phyloP scores from a whole-genome alignment of 2,113 vertebrate species.

The Cichladusa arquata region DNA sequence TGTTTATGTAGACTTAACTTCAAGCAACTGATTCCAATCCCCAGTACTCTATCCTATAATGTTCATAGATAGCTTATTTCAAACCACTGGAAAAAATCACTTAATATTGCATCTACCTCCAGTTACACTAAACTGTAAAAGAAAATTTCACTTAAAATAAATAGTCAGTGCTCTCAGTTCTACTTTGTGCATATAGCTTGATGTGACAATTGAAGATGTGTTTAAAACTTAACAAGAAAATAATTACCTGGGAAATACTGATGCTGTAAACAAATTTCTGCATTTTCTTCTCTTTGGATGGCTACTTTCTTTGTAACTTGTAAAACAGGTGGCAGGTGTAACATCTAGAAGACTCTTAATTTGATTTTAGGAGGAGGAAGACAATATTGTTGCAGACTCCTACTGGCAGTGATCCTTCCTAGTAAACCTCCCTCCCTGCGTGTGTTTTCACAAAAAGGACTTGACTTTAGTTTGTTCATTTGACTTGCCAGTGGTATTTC shows the following conservation, averaged over 20 bases:
- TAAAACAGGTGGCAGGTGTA: neutral
- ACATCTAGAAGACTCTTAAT: neutral
- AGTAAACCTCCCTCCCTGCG: neutral
- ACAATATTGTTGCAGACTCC: neutral
- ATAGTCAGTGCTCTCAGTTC: conserved; percentile 43
- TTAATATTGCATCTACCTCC: conserved; percentile 78
- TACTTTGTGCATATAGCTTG: neutral
- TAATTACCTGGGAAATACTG: neutral
- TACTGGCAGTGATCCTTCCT: neutral
- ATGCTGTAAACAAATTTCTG: neutral
- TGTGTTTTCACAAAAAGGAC: neutral
- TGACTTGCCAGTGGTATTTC: neutral
- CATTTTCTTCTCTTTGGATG: neutral
- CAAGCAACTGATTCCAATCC: neutral
- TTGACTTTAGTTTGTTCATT: neutral
- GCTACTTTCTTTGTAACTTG: neutral
- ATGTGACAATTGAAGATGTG: neutral
- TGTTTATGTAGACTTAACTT: conserved; percentile 48
- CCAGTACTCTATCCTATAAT: neutral
- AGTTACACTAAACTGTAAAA: conserved; percentile 67
- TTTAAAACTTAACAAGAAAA: neutral
- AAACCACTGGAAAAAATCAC: conserved; percentile 34
- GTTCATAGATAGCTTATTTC: neutral
- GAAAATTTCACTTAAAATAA: conserved; percentile 77
- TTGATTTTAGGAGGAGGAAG: neutral